These are phyloP conservation scores for Meganola albula DNA, from an alignment of 2,888 invertebrate genomes.

Conservation along the genomic window DNA sequence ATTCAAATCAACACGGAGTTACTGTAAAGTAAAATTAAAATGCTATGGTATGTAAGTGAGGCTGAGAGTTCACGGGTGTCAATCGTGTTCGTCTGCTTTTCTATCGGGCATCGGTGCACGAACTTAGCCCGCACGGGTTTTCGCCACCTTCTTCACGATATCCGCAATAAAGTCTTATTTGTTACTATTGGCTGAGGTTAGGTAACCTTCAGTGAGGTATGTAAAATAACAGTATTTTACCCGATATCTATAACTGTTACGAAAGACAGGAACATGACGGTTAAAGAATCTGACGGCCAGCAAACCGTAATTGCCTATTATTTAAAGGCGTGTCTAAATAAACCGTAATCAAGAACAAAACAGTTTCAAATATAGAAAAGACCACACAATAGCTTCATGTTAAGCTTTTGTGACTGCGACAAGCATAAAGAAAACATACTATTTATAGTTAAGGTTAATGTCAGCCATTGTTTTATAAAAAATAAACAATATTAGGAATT, in stretches of 20 bases:
- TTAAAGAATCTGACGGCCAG: too few species aligned
- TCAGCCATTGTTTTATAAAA: too few species aligned
- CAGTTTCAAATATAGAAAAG: conserved; percentile 33
- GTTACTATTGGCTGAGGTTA: conserved; percentile 44
- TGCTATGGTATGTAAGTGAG: conserved; percentile 43
- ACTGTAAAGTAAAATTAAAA: conserved; percentile 34
- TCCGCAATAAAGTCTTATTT: conserved; percentile 29
- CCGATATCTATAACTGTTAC: conserved; percentile 57
- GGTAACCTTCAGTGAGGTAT: conserved; percentile 38
- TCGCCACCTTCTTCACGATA: conserved; percentile 19
- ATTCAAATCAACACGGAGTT: conserved; percentile 7
- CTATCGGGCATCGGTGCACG: conserved; percentile 65
- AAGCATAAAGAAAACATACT: too few species aligned
- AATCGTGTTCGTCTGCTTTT: conserved; percentile 61
- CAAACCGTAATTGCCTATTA: conserved; percentile 35
- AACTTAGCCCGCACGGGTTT: conserved; percentile 40
- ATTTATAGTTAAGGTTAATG: too few species aligned
- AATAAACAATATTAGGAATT: too few species aligned
- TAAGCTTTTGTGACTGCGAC: conserved; percentile 16
- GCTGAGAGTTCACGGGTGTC: conserved; percentile 51
- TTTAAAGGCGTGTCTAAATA: conserved; percentile 38
- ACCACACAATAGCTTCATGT: too few species aligned
- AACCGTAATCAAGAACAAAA: conserved; percentile 33
- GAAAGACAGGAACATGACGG: too few species aligned
- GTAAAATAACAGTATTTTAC: conserved; percentile 42